A percentile compares a stretch with the other conserved stretches of the same genome.
Conservation (phyloP, 2,888 invertebrate genomes). For the Tiliacea aurago region DNA sequence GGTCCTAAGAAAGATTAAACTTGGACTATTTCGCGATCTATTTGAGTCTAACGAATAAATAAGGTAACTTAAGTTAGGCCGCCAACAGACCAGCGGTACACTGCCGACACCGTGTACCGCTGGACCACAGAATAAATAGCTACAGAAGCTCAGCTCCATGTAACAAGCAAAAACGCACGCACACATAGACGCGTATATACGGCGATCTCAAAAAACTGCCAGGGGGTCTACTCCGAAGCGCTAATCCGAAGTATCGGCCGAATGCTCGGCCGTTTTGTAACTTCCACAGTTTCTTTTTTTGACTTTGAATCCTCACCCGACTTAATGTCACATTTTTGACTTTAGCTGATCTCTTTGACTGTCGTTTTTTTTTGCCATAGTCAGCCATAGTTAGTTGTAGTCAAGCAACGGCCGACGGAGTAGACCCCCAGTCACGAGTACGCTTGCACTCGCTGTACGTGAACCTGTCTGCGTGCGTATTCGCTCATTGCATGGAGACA, state of each 20-base stretch:
- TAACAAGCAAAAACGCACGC: neutral
- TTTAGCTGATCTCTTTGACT: no score
- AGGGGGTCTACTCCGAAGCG: no score
- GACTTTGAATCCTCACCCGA: no score
- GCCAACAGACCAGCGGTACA: slow-evolving; percentile 45
- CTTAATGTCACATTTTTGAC: no score
- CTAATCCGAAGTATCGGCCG: no score
- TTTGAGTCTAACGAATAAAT: slow-evolving; percentile 80
- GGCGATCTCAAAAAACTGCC: neutral
- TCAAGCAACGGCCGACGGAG: no score
- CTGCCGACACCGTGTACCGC: neutral
- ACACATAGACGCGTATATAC: neutral
- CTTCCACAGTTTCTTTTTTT: no score
- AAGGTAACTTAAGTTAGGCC: slow-evolving; percentile 79
- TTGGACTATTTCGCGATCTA: slow-evolving; percentile 75
- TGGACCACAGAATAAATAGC: neutral
- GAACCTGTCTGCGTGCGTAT: neutral
- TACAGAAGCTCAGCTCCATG: neutral
- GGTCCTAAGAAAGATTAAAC: slow-evolving; percentile 65
- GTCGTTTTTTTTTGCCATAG: no score
- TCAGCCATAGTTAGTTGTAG: no score
- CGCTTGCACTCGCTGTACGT: no score
- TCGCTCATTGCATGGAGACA: neutral
- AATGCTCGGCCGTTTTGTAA: no score
- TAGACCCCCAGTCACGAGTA: no score